Conservation (phyloP, 2,113 vertebrate genomes). For the Dipodomys merriami region DNA sequence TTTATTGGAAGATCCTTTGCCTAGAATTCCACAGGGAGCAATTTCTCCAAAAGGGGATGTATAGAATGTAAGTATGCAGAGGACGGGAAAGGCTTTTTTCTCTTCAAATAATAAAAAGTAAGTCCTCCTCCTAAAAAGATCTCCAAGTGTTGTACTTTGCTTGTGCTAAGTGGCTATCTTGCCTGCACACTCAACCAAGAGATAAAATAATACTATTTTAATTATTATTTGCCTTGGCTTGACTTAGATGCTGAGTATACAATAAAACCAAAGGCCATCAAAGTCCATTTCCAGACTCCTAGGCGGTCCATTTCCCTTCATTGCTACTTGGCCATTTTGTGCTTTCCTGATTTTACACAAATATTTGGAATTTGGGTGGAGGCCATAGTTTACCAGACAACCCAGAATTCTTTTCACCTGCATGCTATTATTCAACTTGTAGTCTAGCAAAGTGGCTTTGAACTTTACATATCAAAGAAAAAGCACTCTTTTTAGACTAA, state of each 20-base stretch:
- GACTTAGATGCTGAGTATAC: constrained; percentile 44
- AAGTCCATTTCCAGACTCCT: constrained; percentile 63
- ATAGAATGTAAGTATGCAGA: neutral
- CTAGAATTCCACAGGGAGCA: neutral
- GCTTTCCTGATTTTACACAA: constrained; percentile 70
- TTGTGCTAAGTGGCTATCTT: neutral
- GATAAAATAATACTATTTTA: constrained; percentile 49
- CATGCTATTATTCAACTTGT: constrained; percentile 49
- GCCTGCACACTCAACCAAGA: neutral
- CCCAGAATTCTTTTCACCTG: constrained; percentile 59
- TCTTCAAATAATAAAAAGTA: neutral
- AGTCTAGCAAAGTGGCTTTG: constrained; percentile 61
- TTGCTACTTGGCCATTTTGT: constrained; percentile 51
- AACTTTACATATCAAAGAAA: constrained; percentile 76
- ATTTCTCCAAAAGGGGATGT: neutral
- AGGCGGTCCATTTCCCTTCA: constrained; percentile 56
- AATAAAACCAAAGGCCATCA: constrained; percentile 61
- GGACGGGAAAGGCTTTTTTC: neutral
- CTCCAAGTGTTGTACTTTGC: neutral
- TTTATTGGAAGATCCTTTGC: neutral
- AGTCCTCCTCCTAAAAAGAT: neutral
- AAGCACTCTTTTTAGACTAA: constrained; percentile 45
- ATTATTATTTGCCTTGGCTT: constrained; percentile 72
- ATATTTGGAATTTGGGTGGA: constrained; percentile 73
- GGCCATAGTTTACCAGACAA: neutral